phyloP scores from a whole-genome alignment of 2,113 vertebrate genomes.

The Microtus richardsoni region DNA sequence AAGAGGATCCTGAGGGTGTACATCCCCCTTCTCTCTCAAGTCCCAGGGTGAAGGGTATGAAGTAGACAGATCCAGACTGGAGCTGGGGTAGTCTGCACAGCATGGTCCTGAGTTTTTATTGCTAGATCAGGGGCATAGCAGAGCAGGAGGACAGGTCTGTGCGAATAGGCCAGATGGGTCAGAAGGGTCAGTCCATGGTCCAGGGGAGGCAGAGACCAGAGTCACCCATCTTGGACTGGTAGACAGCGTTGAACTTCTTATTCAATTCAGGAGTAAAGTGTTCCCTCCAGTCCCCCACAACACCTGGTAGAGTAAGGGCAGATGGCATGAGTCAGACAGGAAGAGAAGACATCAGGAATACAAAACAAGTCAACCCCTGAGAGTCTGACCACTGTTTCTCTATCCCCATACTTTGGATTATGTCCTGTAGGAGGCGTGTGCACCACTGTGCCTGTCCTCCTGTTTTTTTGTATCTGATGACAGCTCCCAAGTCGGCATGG shows the following conservation, averaged over 20 bases:
- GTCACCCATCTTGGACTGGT: slow-evolving; percentile 85
- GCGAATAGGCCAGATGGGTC: not conserved
- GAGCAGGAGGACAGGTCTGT: accelerated
- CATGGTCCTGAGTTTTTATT: not conserved
- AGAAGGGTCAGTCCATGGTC: slow-evolving; percentile 72
- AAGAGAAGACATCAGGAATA: no score
- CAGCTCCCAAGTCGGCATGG: no score
- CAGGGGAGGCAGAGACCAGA: slow-evolving; percentile 80
- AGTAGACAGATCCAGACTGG: not conserved
- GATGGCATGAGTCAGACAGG: not conserved
- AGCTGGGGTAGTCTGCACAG: not conserved
- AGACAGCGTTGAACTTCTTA: slow-evolving; percentile 84
- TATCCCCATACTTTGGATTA: not conserved
- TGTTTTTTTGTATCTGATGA: no score
- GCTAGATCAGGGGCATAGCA: not conserved
- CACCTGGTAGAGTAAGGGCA: slow-evolving; percentile 79
- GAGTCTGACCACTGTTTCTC: not conserved
- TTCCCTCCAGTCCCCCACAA: slow-evolving; percentile 90
- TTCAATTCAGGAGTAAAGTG: slow-evolving; percentile 88
- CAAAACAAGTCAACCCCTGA: not conserved
- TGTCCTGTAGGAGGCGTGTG: not conserved
- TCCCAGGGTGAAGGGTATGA: not conserved
- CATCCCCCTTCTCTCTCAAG: no score
- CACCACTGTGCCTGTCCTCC: no score
- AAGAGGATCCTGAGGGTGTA: not conserved